Evolutionary conservation across 2,888 invertebrate genomes (phyloP), one percentile per base, ranked within the genome.

Genomic region (Chorisops tibialis): DNA sequence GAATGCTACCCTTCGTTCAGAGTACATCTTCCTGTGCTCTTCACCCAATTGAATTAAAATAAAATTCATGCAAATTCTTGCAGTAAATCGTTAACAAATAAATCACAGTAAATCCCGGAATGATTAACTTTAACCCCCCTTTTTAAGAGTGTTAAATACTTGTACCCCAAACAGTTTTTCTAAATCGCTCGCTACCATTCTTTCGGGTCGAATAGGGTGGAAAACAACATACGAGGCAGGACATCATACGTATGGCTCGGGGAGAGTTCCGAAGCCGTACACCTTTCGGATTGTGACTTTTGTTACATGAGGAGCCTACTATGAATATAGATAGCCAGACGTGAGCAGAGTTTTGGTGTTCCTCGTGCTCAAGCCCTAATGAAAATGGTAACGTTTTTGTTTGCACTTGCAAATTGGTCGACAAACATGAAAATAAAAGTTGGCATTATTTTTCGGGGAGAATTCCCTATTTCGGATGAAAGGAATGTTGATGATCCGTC

Each of bases 341-440:
- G 47, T 12, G 12, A 16, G 19, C 18, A 12, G 16, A 7, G 19
- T 19, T 4, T 9, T 9, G 14, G 41, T 41, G 18, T 47, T 14
- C 18, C 21, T 22, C 24, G 16, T 14, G 67, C 58, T 66, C 64
- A 67, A 66, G 65, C 68, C 68, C 68, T 69, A 70, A 70, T 70
- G 69, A 70, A 69, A 68, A 69, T 68, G 69, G 68, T 69, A 69
- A 69, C 68, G 68, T 62, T 62, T 65, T 52, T 70, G 68, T 71
- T 71, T 69, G 67, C 68, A 63, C 68, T 70, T 66, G 66, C 69
- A 71, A 71, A 71, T 71, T 71, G 70, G 70, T 69, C 67, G 60
- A 66, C 65, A 70, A 70, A 69, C 64, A 70, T 67, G 5, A 5
- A 30, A 9, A 7, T 30, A 30, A 30, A 30, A 9, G 30, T 30